Conservation (phyloP, 1,140 invertebrate genomes). For the Orussus abietinus region DNA sequence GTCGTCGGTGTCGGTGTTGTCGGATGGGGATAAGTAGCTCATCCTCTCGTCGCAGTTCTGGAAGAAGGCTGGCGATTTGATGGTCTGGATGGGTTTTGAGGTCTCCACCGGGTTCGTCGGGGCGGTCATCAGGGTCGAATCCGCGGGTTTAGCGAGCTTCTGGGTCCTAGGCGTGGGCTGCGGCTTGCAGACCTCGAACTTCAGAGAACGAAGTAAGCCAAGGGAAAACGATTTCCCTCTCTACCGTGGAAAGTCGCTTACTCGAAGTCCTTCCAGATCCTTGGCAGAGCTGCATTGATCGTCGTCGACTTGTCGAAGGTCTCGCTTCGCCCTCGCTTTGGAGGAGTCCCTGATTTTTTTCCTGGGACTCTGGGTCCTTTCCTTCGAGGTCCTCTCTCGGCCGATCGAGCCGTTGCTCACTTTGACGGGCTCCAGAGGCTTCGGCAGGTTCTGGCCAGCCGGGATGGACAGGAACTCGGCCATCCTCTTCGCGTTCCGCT, state of each 20-base stretch:
- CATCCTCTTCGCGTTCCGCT: slow-evolving; percentile 34
- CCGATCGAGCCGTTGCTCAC: slow-evolving; percentile 11
- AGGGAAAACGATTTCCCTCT: slow-evolving; percentile 6
- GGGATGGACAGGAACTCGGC: slow-evolving; percentile 32
- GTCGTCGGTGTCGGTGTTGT: slow-evolving; percentile 20
- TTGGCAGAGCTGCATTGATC: slow-evolving; percentile 12
- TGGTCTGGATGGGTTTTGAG: slow-evolving; percentile 15
- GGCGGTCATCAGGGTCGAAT: slow-evolving; percentile 3
- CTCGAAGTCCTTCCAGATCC: slow-evolving; percentile 15
- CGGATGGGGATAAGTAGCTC: slow-evolving; percentile 15
- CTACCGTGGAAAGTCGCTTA: slow-evolving; percentile 1
- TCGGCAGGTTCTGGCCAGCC: slow-evolving; percentile 13
- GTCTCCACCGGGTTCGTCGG: slow-evolving; percentile 6
- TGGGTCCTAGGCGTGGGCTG: slow-evolving; percentile 9
- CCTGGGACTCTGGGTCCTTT: slow-evolving; percentile 3
- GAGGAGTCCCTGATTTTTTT: slow-evolving; percentile 1
- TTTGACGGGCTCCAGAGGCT: slow-evolving; percentile 18
- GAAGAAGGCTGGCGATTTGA: slow-evolving; percentile 14
- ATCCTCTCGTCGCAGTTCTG: slow-evolving; percentile 17
- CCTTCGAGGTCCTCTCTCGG: too few species aligned
- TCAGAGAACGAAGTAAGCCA: background rate
- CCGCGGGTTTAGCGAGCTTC: slow-evolving; percentile 2
- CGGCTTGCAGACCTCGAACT: slow-evolving; percentile 10
- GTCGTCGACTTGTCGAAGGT: slow-evolving; percentile 8
- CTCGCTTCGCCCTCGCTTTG: too few species aligned